These are phyloP conservation scores for Basileuterus tristriatus DNA, from an alignment of 2,797 vertebrate genomes.

Conservation along the genomic window DNA sequence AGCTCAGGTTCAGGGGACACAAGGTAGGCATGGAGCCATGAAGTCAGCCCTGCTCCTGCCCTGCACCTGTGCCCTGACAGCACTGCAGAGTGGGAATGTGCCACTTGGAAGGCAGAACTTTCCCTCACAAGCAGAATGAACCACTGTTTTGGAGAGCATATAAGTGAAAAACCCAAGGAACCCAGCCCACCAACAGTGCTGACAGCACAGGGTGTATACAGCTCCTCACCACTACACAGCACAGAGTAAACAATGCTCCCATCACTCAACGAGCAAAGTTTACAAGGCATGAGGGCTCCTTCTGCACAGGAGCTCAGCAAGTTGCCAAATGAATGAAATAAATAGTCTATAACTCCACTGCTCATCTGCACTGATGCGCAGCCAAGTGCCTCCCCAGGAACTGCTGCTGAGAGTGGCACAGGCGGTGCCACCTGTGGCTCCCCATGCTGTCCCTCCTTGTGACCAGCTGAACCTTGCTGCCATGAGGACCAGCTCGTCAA, in stretches of 20 bases:
- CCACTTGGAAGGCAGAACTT: neutral
- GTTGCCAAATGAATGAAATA: neutral
- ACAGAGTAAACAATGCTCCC: neutral
- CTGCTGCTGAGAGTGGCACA: neutral
- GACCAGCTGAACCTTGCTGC: neutral
- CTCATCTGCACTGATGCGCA: neutral
- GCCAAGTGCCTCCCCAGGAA: neutral
- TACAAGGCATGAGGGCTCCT: fast-evolving
- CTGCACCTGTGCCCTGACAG: neutral
- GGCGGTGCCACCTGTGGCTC: fast-evolving
- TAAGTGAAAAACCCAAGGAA: neutral
- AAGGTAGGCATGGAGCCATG: neutral
- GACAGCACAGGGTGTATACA: neutral
- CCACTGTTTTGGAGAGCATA: neutral
- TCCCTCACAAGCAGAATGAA: neutral
- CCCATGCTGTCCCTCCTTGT: fast-evolving
- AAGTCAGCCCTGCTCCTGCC: neutral
- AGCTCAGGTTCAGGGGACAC: neutral
- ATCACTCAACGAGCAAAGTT: neutral
- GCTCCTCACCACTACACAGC: fast-evolving
- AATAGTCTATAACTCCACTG: neutral
- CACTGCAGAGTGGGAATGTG: neutral
- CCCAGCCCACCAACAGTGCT: neutral
- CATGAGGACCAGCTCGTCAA: neutral
- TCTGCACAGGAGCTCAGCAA: neutral